These are phyloP conservation scores for Ceraclea dissimilis DNA, from an alignment of 2,888 invertebrate genomes.

Conservation along the genomic window DNA sequence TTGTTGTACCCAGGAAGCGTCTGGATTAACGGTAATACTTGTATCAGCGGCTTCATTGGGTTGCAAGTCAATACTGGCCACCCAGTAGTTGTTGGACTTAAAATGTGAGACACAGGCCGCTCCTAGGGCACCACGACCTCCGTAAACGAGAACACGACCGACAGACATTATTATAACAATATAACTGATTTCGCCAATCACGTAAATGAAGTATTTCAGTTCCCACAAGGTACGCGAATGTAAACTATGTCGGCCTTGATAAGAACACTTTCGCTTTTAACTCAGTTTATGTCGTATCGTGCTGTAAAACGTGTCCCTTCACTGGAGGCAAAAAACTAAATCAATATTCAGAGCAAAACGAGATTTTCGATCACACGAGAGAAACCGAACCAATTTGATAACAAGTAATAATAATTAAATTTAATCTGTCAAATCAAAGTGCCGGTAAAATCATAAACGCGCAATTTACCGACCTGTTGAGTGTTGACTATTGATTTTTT, in stretches of 20 bases:
- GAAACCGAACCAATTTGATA: not conserved
- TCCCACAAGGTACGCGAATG: not conserved
- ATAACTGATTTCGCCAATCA: conserved; percentile 3
- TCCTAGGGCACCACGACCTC: conserved; percentile 93
- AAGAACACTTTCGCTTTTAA: conserved; percentile 17
- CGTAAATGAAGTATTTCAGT: conserved; percentile 3
- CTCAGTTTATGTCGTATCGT: not conserved
- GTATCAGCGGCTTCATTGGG: conserved; percentile 81
- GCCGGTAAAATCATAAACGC: not conserved
- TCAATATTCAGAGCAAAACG: not conserved
- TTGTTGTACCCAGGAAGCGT: conserved; percentile 68
- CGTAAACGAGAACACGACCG: conserved; percentile 83
- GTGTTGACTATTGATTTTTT: not conserved
- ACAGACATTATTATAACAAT: conserved; percentile 38
- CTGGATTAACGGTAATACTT: conserved; percentile 77
- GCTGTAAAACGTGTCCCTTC: not conserved
- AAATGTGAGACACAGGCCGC: conserved; percentile 82
- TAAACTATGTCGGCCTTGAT: conserved; percentile 11
- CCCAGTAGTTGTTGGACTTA: conserved; percentile 87
- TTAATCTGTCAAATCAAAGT: not conserved
- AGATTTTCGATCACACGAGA: no score
- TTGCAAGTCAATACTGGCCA: conserved; percentile 79
- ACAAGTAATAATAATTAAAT: not conserved
- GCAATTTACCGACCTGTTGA: not conserved
- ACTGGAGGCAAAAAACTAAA: not conserved